Conservation (phyloP, 2,797 vertebrate species). For the Australoheros facetus region DNA sequence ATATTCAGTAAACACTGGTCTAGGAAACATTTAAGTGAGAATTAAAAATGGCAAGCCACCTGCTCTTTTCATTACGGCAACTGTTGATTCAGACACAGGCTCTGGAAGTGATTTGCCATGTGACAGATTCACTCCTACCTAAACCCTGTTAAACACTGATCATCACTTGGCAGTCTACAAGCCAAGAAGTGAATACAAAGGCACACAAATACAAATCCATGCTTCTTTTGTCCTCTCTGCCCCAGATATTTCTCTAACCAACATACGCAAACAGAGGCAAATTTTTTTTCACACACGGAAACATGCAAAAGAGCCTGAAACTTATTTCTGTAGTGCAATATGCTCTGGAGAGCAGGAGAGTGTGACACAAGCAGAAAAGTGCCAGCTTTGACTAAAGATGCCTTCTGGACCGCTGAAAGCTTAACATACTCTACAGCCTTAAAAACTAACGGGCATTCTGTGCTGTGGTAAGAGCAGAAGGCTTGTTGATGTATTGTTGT, state of each 20-base stretch:
- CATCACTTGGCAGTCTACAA: slow-evolving; percentile 38
- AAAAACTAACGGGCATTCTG: slow-evolving; percentile 27
- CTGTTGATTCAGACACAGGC: slow-evolving; percentile 65
- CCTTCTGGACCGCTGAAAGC: slow-evolving; percentile 49
- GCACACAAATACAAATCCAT: slow-evolving; percentile 26
- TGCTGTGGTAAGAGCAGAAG: slow-evolving; percentile 6
- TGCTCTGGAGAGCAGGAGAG: slow-evolving; percentile 35
- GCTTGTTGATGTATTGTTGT: slow-evolving; percentile 11
- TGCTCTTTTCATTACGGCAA: slow-evolving; percentile 74
- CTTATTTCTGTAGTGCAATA: slow-evolving; percentile 45
- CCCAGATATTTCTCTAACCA: slow-evolving; percentile 22
- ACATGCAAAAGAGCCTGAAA: slow-evolving; percentile 29
- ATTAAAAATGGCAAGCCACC: slow-evolving; percentile 80
- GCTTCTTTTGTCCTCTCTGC: slow-evolving; percentile 28
- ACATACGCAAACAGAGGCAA: slow-evolving; percentile 34
- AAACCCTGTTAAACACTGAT: slow-evolving; percentile 54
- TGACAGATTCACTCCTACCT: slow-evolving; percentile 64
- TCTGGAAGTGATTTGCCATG: slow-evolving; percentile 60
- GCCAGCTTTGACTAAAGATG: slow-evolving; percentile 47
- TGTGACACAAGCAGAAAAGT: slow-evolving; percentile 27
- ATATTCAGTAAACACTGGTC: slow-evolving; percentile 72
- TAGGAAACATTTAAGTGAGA: slow-evolving; percentile 69
- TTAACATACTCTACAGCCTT: slow-evolving; percentile 18
- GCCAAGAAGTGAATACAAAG: slow-evolving; percentile 39
- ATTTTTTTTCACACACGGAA: slow-evolving; percentile 36